Percentiles rank a stretch among this genome's conserved stretches.
Evolutionary conservation across 2,797 vertebrate species (phyloP).

Genomic region (Clangula hyemalis): DNA sequence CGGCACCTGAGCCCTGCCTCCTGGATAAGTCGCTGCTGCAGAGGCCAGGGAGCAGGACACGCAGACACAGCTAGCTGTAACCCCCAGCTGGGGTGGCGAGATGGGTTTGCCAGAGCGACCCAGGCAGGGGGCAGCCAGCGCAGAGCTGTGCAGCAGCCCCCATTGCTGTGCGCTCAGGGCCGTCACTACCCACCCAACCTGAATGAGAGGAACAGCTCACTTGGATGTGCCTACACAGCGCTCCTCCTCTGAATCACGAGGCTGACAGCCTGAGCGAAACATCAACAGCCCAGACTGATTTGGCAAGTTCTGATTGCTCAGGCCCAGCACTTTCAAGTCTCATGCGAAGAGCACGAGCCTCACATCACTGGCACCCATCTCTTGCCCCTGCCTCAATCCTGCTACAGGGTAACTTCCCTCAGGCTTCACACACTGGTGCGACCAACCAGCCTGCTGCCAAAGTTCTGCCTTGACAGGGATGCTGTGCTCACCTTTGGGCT

Average conservation of each 20-base stretch:
- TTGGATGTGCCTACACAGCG: neutral
- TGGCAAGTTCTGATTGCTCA: neutral
- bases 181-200: neutral
- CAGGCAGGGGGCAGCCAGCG: accelerated
- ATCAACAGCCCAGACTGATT: neutral
- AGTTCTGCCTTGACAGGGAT: accelerated
- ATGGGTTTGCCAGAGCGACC: neutral
- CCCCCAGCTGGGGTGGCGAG: neutral
- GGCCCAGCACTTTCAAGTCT: neutral
- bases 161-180: accelerated
- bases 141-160: neutral
- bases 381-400: neutral
- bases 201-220: neutral
- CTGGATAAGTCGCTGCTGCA: neutral
- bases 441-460: neutral
- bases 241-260: neutral
- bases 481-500: accelerated
- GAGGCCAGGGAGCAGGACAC: neutral
- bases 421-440: accelerated
- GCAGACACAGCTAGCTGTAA: accelerated
- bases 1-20: neutral
- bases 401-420: accelerated
- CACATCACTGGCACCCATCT: neutral
- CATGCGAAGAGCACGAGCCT: neutral
- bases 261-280: neutral